phyloP scores from a whole-genome alignment of 2,797 vertebrate genomes.

The Melanotaenia parkinsoni region DNA sequence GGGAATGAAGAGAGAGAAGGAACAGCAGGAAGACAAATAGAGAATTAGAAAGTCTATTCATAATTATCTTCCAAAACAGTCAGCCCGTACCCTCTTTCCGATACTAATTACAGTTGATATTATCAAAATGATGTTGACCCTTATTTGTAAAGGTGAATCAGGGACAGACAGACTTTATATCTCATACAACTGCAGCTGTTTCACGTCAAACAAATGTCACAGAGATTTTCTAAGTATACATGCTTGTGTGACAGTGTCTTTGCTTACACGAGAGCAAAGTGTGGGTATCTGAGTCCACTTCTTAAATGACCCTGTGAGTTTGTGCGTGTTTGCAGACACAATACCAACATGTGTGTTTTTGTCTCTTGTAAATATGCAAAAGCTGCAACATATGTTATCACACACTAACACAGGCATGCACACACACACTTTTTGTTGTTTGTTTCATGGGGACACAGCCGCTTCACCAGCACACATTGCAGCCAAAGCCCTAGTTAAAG shows the following conservation, averaged over 20 bases:
- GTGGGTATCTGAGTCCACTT: neutral
- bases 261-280: conserved; percentile 52
- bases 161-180: conserved; percentile 2
- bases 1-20: conserved; percentile 3
- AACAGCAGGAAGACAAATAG: conserved; percentile 27
- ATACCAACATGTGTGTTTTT: conserved; percentile 25
- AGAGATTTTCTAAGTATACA: conserved; percentile 35
- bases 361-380: conserved; percentile 25
- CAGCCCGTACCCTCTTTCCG: neutral
- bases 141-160: conserved; percentile 11
- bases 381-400: neutral
- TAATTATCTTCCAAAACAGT: neutral
- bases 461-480: conserved; percentile 15
- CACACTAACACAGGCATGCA: neutral
- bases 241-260: conserved; percentile 28
- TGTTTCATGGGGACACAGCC: neutral
- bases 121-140: conserved; percentile 4
- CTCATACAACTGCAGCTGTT: conserved; percentile 52
- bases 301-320: conserved; percentile 3
- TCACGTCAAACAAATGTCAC: conserved; percentile 64
- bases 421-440: neutral
- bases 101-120: neutral
- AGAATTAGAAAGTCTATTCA: conserved; percentile 13
- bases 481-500: conserved; percentile 11
- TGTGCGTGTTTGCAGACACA: neutral